phyloP scores from a whole-genome alignment of 1,140 invertebrate genomes.

The Gerris buenoi region DNA sequence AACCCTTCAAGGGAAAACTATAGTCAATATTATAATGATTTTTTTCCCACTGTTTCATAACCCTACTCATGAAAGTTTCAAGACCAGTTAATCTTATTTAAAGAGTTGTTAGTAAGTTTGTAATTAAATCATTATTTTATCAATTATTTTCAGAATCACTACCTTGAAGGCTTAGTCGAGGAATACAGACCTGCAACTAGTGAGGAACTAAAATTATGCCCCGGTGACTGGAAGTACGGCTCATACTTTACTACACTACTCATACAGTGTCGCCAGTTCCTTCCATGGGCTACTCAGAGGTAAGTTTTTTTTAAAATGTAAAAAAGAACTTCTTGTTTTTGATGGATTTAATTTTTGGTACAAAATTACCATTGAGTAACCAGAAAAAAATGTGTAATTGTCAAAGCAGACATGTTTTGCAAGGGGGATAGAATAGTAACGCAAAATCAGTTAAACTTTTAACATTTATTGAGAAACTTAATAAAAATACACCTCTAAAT shows the following conservation, averaged over 20 bases:
- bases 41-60: not conserved
- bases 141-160: conserved; percentile 42
- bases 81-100: too few species aligned
- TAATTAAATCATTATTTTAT: not conserved
- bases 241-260: conserved; percentile 61
- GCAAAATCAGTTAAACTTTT: too few species aligned
- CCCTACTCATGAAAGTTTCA: not conserved
- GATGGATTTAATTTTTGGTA: too few species aligned
- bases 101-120: not conserved
- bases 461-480: too few species aligned
- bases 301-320: too few species aligned
- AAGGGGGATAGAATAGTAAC: too few species aligned
- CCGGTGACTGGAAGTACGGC: conserved; percentile 63
- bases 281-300: conserved; percentile 57
- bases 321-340: too few species aligned
- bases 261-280: conserved; percentile 50
- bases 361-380: too few species aligned
- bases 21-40: not conserved
- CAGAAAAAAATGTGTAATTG: too few species aligned
- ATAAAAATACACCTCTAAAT: too few species aligned
- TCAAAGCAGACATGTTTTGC: too few species aligned
- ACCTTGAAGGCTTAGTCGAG: conserved; percentile 57
- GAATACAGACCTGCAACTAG: conserved; percentile 50
- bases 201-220: conserved; percentile 52
- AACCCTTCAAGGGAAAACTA: too few species aligned